A percentile compares a stretch with the other conserved stretches of the same genome.
phyloP scores from a whole-genome alignment of 2,888 invertebrate species.

The Meliscaeva auricollis region DNA sequence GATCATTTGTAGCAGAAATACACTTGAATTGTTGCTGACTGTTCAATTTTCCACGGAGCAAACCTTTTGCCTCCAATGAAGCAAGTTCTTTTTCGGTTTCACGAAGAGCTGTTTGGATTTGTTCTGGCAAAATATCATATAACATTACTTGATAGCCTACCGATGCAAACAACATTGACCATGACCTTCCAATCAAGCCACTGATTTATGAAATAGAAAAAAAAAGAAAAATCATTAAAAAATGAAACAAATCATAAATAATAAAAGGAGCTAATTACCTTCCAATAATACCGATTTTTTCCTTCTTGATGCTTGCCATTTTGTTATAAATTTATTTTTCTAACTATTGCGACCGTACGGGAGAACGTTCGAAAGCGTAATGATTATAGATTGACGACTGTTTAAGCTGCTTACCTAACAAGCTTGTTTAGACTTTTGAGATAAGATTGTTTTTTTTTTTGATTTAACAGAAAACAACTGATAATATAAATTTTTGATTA shows the following conservation, averaged over 20 bases:
- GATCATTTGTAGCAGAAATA: slow-evolving; percentile 89
- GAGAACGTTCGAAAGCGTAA: slow-evolving; percentile 38
- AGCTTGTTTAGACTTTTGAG: slow-evolving; percentile 6
- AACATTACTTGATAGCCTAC: slow-evolving; percentile 95
- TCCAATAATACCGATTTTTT: slow-evolving; percentile 91
- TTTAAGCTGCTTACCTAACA: slow-evolving; percentile 3
- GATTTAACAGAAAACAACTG: slow-evolving; percentile 19
- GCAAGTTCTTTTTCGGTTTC: slow-evolving; percentile 90
- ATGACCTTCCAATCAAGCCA: slow-evolving; percentile 97
- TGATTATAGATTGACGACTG: slow-evolving; percentile 29
- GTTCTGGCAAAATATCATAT: slow-evolving; percentile 92
- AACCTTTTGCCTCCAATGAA: slow-evolving; percentile 88
- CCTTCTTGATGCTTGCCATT: slow-evolving; percentile 84
- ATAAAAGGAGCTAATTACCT: slow-evolving; percentile 86
- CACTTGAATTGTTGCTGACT: slow-evolving; percentile 91
- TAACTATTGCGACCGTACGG: slow-evolving; percentile 20
- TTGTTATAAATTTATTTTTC: slow-evolving; percentile 1
- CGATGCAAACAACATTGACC: slow-evolving; percentile 98
- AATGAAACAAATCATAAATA: not conserved
- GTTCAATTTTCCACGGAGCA: slow-evolving; percentile 90
- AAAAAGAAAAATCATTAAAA: slow-evolving; percentile 4
- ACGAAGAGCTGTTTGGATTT: slow-evolving; percentile 89
- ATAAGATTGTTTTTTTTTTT: slow-evolving; percentile 10
- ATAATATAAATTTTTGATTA: slow-evolving; percentile 26
- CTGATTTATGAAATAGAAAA: slow-evolving; percentile 80